Base-by-base conservation (phyloP, 2,797 vertebrate genomes). In the Tympanoctomys barrerae region DNA sequence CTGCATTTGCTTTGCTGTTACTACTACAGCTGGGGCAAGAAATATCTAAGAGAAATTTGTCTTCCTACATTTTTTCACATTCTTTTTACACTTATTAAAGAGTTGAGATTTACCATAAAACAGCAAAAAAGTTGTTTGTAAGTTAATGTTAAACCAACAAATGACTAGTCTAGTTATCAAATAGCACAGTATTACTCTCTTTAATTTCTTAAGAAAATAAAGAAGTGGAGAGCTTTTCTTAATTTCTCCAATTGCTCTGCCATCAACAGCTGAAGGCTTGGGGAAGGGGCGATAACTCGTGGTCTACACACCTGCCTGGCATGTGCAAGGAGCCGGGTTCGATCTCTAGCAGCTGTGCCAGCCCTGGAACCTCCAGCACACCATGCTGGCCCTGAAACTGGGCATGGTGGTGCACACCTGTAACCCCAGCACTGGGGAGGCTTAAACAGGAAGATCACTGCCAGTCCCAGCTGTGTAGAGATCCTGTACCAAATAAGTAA, bases 241-340 rank as follows among this genome's bases (percentile, higher is more conserved):
- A 77, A 80, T 54, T 75, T 82, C 42, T 2, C 66, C 94, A 93
- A 46, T 4, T 80, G 39, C 19, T 86, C 42, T 75, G 39, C 42
- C 42, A 79, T 52, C 91, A 85, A 92, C 96, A 94, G 66, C 83
- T 81, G 21, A 91, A 84, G 52, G 7, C 49, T 85, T 57, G 54
- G 14, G 16, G 54, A 14, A 16, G 54, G 54, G 16, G 14, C 3
- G 54, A 14, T 18, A 57, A 57, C 54, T 18, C 16, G 14, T 16
- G 54, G 16, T 57, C 54, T 57, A 57, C 4, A 16, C 14, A 16
- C 16, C 54, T 57, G 54, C 54, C 54, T 57, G 54, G 54, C 16
- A 19, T 16, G 16, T 57, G 54, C 54, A 57, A 57, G 54, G 54
- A 5, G 16, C 54, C 54, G 5, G 54, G 54, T 57, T 54, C 54